These are phyloP conservation scores for Metopolophium dirhodum DNA, from an alignment of 1,140 invertebrate genomes.

Conservation along the genomic window DNA sequence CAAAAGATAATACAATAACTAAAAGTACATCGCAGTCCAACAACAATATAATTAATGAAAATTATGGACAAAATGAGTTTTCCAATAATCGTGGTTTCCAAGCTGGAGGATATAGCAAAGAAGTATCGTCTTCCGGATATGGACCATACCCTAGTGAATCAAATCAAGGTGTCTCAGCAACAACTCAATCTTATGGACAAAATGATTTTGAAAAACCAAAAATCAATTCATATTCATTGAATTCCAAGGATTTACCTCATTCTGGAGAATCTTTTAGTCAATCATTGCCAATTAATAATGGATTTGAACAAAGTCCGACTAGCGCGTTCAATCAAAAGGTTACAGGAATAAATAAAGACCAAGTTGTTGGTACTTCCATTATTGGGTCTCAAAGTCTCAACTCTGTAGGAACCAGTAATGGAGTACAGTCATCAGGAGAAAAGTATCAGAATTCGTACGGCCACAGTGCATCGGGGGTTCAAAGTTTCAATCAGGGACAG, in stretches of 20 bases:
- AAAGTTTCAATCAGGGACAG: not conserved
- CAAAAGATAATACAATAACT: not conserved
- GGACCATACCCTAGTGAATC: not conserved
- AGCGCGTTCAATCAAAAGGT: not conserved
- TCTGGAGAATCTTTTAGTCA: not conserved
- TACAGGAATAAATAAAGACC: not conserved
- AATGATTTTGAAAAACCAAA: not conserved
- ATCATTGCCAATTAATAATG: not conserved
- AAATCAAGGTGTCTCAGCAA: not conserved
- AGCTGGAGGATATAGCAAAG: not conserved
- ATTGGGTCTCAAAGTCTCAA: not conserved
- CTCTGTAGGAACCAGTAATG: not conserved
- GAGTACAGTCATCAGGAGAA: not conserved
- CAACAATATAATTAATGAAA: not conserved
- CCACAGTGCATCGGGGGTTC: not conserved
- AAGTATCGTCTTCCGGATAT: not conserved
- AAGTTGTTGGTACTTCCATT: not conserved
- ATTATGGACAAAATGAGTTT: not conserved
- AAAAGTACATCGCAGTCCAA: not conserved
- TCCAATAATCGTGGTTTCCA: not conserved
- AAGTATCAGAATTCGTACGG: not conserved
- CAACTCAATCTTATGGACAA: not conserved
- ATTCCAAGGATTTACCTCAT: not conserved
- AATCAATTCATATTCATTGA: not conserved
- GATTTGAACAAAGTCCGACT: not conserved